Evolutionary conservation across 2,113 vertebrate genomes (phyloP).

Genomic region (Loxodonta africana): DNA sequence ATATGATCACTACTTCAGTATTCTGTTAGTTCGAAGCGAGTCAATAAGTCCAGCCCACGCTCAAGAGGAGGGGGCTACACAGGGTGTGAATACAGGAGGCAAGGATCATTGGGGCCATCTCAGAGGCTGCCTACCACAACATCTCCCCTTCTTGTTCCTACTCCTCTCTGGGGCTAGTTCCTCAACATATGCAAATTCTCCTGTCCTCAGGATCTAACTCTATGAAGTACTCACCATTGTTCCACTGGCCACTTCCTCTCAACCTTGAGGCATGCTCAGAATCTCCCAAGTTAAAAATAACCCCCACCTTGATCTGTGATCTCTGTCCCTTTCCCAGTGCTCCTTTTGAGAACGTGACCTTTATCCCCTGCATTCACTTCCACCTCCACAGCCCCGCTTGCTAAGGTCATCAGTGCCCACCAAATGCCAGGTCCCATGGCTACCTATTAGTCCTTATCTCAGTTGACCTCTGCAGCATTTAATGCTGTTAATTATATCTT

Average conservation of each 20-base stretch:
- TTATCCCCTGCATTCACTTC: constrained; percentile 55
- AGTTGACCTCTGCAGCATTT: neutral
- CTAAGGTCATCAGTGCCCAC: constrained; percentile 49
- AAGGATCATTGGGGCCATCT: neutral
- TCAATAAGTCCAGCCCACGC: neutral
- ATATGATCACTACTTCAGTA: neutral
- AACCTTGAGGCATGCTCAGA: neutral
- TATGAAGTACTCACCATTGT: neutral
- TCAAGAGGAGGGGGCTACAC: neutral
- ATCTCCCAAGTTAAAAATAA: constrained; percentile 32
- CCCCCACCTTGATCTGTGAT: neutral
- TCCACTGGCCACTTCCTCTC: neutral
- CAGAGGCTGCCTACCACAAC: neutral
- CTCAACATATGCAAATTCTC: neutral
- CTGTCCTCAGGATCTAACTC: neutral
- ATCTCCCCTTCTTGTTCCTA: neutral
- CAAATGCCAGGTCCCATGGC: constrained; percentile 60
- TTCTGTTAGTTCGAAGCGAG: neutral
- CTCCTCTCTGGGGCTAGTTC: neutral
- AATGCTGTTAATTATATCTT: neutral
- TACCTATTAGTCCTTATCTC: neutral
- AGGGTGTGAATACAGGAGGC: neutral
- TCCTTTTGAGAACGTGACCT: constrained; percentile 71
- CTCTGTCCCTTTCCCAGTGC: neutral
- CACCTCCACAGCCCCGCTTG: constrained; percentile 48